Conservation (phyloP, 2,113 vertebrate species). For the Sterna hirundo region DNA sequence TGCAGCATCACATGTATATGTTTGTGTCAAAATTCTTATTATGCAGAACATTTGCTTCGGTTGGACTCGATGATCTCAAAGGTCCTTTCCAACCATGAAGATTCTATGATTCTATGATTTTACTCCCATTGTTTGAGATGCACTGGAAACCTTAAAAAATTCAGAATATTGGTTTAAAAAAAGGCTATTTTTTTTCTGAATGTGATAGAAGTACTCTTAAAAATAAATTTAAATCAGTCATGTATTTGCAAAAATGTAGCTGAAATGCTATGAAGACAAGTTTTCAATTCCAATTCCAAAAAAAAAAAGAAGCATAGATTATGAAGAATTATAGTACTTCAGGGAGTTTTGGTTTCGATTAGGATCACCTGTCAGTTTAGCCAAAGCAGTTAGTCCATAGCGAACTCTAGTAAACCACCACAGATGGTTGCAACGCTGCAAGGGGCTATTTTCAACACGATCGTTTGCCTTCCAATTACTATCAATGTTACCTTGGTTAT, state of each 20-base stretch:
- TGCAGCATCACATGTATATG: background rate
- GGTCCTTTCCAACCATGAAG: too few relatives aligned
- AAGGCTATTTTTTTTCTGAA: background rate
- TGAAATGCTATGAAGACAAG: background rate
- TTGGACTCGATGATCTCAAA: too few relatives aligned
- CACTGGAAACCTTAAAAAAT: background rate
- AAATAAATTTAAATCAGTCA: background rate
- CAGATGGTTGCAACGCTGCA: background rate
- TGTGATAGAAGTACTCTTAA: background rate
- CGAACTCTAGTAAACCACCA: background rate
- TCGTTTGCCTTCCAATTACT: background rate
- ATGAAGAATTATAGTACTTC: background rate
- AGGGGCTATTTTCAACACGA: background rate
- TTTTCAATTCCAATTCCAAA: background rate
- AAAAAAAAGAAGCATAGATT: background rate
- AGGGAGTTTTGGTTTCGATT: background rate
- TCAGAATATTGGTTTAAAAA: background rate
- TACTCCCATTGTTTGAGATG: background rate
- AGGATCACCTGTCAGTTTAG: background rate
- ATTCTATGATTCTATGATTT: background rate
- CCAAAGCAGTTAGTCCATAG: background rate
- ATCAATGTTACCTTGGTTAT: background rate
- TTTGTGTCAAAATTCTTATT: background rate
- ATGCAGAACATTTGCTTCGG: background rate
- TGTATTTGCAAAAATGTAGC: background rate